phyloP scores from a whole-genome alignment of 64 coral and sea anemone genomes.

The Astreopora myriophthalma region DNA sequence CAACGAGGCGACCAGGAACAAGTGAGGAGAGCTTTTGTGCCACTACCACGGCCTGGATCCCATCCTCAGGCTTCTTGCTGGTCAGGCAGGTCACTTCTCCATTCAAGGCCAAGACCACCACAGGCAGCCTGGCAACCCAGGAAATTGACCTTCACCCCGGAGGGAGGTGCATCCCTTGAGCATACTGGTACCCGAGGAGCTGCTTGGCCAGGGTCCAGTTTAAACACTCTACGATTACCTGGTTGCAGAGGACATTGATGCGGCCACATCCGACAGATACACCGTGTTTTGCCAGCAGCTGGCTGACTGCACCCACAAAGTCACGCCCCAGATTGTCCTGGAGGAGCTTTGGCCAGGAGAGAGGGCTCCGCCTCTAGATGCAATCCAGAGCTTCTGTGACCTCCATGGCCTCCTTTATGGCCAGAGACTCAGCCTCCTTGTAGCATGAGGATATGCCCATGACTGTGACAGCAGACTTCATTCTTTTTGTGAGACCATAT shows the following conservation, averaged over 20 bases:
- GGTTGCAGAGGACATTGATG: slow-evolving; percentile 22
- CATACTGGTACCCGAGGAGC: too few species aligned
- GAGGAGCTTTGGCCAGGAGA: slow-evolving; percentile 7
- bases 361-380: slow-evolving; percentile 5
- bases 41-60: not conserved
- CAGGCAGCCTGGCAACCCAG: not conserved
- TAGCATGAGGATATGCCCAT: not conserved
- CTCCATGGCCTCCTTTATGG: not conserved
- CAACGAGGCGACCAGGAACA: not conserved
- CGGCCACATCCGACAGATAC: not conserved
- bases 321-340: slow-evolving; percentile 33
- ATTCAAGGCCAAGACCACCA: not conserved
- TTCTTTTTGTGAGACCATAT: too few species aligned
- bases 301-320: slow-evolving; percentile 41
- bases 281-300: slow-evolving; percentile 12
- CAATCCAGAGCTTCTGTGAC: not conserved
- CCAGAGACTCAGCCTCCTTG: not conserved
- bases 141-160: not conserved
- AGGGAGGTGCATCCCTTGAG: not conserved
- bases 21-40: not conserved
- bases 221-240: slow-evolving; percentile 27
- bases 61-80: not conserved
- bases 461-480: not conserved
- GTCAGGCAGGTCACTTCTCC: slow-evolving; percentile 11
- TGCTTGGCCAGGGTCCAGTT: not conserved